Evolutionary conservation across 2,888 invertebrate species (phyloP).

Genomic region (Scaptomyza flava): DNA sequence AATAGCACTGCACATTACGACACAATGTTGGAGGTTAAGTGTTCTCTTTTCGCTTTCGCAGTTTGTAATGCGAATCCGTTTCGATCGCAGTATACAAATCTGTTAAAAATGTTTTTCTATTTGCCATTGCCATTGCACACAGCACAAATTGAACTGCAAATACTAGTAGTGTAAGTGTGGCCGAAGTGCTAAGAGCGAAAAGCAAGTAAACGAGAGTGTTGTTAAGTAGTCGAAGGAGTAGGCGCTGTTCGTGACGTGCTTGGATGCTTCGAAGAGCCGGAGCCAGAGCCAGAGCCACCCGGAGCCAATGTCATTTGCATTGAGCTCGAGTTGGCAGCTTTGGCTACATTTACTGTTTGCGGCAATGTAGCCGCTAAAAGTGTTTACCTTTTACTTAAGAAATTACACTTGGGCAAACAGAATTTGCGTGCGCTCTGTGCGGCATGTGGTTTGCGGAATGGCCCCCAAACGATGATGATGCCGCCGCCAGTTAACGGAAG

Average conservation of each 20-base stretch:
- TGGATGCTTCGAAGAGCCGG: neutral
- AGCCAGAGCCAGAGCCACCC: neutral
- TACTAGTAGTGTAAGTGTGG: slow-evolving; percentile 47
- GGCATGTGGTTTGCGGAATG: slow-evolving; percentile 11
- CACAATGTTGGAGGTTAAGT: slow-evolving; percentile 48
- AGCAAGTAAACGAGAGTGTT: neutral
- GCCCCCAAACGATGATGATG: slow-evolving; percentile 3
- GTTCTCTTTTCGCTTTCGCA: neutral
- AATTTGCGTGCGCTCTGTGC: slow-evolving; percentile 61
- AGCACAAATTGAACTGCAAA: slow-evolving; percentile 73
- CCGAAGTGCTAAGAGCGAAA: slow-evolving; percentile 16
- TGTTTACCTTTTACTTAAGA: slow-evolving; percentile 83
- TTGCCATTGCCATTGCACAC: slow-evolving; percentile 71
- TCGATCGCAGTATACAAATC: slow-evolving; percentile 40
- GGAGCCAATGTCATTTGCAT: slow-evolving; percentile 49
- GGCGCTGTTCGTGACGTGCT: slow-evolving; percentile 35
- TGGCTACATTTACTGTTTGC: slow-evolving; percentile 59
- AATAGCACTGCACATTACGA: slow-evolving; percentile 48
- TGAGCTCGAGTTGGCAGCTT: slow-evolving; percentile 31
- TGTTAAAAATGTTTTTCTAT: slow-evolving; percentile 56
- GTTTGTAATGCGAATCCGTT: slow-evolving; percentile 51
- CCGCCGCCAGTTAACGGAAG: slow-evolving; percentile 37
- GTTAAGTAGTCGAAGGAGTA: slow-evolving; percentile 21
- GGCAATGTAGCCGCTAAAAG: slow-evolving; percentile 69
- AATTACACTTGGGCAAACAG: slow-evolving; percentile 82